Evolutionary conservation across 2,888 invertebrate species (phyloP).

Genomic region (Portevinia maculata): DNA sequence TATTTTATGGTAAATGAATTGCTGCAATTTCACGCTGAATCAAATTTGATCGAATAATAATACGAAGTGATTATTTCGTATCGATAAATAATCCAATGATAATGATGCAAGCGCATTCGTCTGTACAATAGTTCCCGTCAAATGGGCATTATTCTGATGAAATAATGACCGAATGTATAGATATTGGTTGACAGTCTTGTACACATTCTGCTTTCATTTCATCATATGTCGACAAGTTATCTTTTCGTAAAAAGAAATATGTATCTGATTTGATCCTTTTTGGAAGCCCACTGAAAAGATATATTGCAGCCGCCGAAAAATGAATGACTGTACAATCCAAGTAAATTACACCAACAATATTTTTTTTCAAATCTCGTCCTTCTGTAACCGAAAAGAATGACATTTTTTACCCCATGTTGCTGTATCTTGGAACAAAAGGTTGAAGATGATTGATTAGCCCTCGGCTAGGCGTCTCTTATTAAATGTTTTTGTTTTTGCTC

Average conservation of each 20-base stretch:
- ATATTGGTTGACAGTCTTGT: slow-evolving; percentile 7
- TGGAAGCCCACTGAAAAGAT: slow-evolving; percentile 24
- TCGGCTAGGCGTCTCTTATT: slow-evolving; percentile 44
- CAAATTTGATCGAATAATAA: slow-evolving; percentile 64
- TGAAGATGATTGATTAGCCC: slow-evolving; percentile 60
- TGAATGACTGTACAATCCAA: slow-evolving; percentile 47
- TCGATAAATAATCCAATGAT: slow-evolving; percentile 27
- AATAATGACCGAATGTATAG: slow-evolving; percentile 11
- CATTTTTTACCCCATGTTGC: slow-evolving; percentile 33
- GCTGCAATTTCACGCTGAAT: slow-evolving; percentile 56
- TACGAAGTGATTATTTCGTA: slow-evolving; percentile 59
- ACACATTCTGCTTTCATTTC: slow-evolving; percentile 3
- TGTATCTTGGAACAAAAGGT: slow-evolving; percentile 47
- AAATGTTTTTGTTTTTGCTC: slow-evolving; percentile 39
- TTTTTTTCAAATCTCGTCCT: neutral
- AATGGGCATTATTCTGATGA: slow-evolving; percentile 24
- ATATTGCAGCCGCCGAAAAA: slow-evolving; percentile 57
- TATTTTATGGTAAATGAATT: slow-evolving; percentile 61
- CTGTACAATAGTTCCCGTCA: slow-evolving; percentile 4
- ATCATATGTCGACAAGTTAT: slow-evolving; percentile 50
- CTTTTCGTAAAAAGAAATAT: slow-evolving; percentile 17
- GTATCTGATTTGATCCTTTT: slow-evolving; percentile 52
- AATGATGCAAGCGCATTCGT: slow-evolving; percentile 9
- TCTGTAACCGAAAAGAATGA: neutral
- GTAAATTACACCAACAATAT: neutral